phyloP scores from a whole-genome alignment of 2,113 vertebrate species.

The Neoarius graeffei region DNA sequence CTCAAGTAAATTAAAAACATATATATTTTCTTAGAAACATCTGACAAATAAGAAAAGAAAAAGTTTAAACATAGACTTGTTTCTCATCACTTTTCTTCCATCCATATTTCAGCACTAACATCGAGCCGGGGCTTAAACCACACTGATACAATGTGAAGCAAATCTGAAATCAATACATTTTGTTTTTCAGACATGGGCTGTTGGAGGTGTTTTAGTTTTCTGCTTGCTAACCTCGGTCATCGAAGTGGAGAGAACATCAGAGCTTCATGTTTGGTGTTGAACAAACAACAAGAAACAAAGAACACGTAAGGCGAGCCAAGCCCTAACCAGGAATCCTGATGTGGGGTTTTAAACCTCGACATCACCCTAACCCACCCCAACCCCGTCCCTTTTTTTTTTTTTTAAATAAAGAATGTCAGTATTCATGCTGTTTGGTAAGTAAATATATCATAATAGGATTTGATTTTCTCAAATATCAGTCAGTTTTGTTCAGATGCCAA shows the following conservation, averaged over 20 bases:
- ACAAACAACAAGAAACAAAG: conserved; percentile 18
- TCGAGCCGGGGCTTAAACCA: not conserved
- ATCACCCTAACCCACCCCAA: too few relatives aligned
- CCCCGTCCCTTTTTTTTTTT: not conserved
- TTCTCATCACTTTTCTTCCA: not conserved
- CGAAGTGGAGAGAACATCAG: conserved; percentile 26
- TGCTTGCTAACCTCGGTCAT: conserved; percentile 27
- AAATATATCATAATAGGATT: conserved; percentile 2
- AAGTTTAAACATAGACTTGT: not conserved
- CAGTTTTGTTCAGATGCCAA: not conserved
- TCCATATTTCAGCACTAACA: not conserved
- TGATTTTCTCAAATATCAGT: not conserved
- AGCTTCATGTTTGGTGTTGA: not conserved
- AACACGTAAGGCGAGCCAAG: conserved; percentile 28
- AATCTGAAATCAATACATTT: conserved; percentile 12
- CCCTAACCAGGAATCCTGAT: conserved; percentile 16
- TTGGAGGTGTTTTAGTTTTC: not conserved
- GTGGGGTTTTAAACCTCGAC: not conserved
- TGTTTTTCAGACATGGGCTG: not conserved
- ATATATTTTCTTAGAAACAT: not conserved
- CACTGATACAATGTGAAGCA: not conserved
- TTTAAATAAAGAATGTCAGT: not conserved
- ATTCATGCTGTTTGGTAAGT: conserved; percentile 23
- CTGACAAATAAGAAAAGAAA: not conserved
- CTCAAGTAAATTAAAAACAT: not conserved